Conservation (phyloP, 1,140 invertebrate genomes). For the Lycorma delicatula region DNA sequence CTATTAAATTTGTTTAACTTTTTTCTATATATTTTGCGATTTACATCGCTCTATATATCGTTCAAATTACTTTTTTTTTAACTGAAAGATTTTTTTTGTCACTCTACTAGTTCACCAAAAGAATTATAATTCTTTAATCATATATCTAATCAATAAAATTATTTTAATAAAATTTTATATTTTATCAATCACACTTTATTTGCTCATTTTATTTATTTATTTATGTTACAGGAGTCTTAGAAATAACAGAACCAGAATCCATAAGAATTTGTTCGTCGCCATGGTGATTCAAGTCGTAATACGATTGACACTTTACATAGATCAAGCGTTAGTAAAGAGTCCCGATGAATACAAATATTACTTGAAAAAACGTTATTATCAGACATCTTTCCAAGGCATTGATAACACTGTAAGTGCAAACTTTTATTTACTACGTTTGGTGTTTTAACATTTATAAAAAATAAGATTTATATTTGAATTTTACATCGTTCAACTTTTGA, state of each 20-base stretch:
- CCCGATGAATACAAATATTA: conserved; percentile 29
- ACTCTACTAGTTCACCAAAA: no score
- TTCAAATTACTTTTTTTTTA: no score
- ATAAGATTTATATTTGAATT: no score
- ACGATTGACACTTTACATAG: conserved; percentile 75
- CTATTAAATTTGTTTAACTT: no score
- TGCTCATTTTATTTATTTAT: not conserved
- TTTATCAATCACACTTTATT: not conserved
- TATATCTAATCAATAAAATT: no score
- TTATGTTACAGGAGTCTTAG: conserved; percentile 57
- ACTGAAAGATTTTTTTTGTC: no score
- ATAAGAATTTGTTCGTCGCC: conserved; percentile 79
- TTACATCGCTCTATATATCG: no score
- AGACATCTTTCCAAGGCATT: conserved; percentile 44
- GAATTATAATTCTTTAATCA: no score
- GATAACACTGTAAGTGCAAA: conserved; percentile 60
- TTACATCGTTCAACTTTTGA: no score
- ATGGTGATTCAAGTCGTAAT: conserved; percentile 78
- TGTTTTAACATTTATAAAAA: no score
- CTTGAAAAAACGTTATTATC: conserved; percentile 21
- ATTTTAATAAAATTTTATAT: no score
- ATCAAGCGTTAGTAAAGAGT: conserved; percentile 54
- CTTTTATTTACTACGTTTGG: not conserved
- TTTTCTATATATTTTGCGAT: no score
- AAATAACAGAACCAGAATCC: conserved; percentile 80